Base-by-base conservation (phyloP, 2,797 vertebrate species). In the Lacerta viridis region DNA sequence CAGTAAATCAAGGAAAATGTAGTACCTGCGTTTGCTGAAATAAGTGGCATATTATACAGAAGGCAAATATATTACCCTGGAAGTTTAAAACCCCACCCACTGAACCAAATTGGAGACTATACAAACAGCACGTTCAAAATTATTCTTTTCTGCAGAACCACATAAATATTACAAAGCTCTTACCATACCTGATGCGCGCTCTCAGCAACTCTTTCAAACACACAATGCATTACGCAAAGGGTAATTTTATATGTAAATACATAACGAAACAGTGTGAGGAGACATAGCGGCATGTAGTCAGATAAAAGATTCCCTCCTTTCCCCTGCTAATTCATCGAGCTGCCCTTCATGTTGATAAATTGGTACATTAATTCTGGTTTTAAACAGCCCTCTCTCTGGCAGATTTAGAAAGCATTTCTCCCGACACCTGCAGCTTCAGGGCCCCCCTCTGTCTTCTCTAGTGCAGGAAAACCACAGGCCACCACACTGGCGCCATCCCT, bases 401-500 rank as follows among this genome's bases (percentile, higher is more conserved):
- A 90, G 91, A 90, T 89, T 89, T 36, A 33, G 87, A 91, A 77
- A 64, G 3, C 55, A 89, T 68, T 94, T 90, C 92, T 92, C 93
- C 87, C 87, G 95, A 96, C 97, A 97, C 97, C 97, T 96, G 96
- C 96, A 92, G 96, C 96, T 96, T 95, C 96, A 64, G 89, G 92
- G 33, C 95, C 89, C 92, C 85, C 90, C 93, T 91, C 90, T 89
- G 95, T 86, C 97, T 95, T 96, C 95, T 95, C 96, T 96, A 94
- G 96, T 96, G 97, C 97, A 97, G 98, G 96, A 98, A 98, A 99
- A 99, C 99, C 99, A 97, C 98, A 98, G 98, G 98, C 98, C 96
- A 98, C 98, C 97, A 94, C 97, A 96, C 98, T 98, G 99, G 99
- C 99, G 99, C 99, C 99, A 98, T 98, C 97, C 96, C 94, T 89